phyloP scores from a whole-genome alignment of 2,888 invertebrate species.

The Drosophila phalerata region DNA sequence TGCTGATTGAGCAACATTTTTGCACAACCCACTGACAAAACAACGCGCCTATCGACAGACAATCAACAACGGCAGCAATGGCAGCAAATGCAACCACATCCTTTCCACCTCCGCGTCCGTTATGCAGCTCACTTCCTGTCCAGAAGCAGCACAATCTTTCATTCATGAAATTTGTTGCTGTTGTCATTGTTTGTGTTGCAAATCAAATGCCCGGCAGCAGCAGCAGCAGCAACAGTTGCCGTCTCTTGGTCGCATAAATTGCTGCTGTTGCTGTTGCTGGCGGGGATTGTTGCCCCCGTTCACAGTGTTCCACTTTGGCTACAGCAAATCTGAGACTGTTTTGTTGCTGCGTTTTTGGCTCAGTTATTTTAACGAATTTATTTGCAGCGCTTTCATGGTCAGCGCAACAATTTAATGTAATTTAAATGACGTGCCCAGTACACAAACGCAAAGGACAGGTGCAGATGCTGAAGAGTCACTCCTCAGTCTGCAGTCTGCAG shows the following conservation, averaged over 20 bases:
- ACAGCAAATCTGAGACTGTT: conserved; percentile 64
- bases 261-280: conserved; percentile 56
- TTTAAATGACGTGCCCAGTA: conserved; percentile 83
- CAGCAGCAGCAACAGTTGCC: conserved; percentile 43
- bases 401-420: conserved; percentile 84
- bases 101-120: conserved; percentile 82
- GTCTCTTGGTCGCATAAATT: conserved; percentile 69
- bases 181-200: conserved; percentile 83
- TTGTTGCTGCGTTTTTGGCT: conserved; percentile 64
- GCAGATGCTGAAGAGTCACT: conserved; percentile 58
- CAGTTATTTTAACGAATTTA: conserved; percentile 82
- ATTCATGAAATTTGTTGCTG: conserved; percentile 82
- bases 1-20: conserved; percentile 82
- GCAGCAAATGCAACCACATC: conserved; percentile 70
- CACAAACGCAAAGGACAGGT: conserved; percentile 68
- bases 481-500: conserved; percentile 23
- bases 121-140: conserved; percentile 80
- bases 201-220: conserved; percentile 77
- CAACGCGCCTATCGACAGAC: conserved; percentile 77
- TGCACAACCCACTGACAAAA: conserved; percentile 81
- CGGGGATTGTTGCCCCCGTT: conserved; percentile 69
- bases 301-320: conserved; percentile 70
- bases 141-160: conserved; percentile 74
- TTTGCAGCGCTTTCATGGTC: conserved; percentile 82
- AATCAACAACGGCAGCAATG: conserved; percentile 60